A percentile compares a stretch with the other conserved stretches of the same genome.
These are phyloP conservation scores for Datnioides undecimradiatus DNA, from an alignment of 2,113 vertebrate species.

Conservation along the genomic window DNA sequence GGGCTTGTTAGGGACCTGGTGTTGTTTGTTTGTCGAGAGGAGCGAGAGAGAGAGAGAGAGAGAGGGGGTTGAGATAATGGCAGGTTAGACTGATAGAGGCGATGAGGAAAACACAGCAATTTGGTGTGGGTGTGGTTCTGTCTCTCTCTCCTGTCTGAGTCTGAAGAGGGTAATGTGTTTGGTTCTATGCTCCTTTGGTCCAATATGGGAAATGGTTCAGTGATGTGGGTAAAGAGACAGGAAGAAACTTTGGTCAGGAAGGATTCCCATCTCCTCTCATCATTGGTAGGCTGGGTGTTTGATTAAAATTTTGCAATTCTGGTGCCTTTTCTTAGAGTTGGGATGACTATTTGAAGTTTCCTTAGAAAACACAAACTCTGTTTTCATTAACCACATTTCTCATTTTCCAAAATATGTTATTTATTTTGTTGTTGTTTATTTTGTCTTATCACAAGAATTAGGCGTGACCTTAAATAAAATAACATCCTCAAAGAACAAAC, in stretches of 20 bases:
- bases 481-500: background rate
- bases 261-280: background rate
- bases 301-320: background rate
- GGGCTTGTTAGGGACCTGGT: conserved; percentile 69
- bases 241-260: background rate
- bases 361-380: background rate
- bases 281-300: background rate
- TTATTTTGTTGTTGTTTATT: background rate
- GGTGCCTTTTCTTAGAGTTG: background rate
- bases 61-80: conserved; percentile 27
- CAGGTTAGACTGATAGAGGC: conserved; percentile 18
- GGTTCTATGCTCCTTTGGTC: background rate
- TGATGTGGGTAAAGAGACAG: background rate
- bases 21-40: conserved; percentile 65
- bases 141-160: background rate
- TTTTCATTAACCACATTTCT: background rate
- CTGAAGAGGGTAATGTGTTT: background rate
- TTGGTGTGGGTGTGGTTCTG: background rate
- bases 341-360: background rate
- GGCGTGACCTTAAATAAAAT: background rate
- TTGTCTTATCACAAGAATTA: background rate
- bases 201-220: conserved; percentile 2
- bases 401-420: background rate
- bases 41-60: conserved; percentile 3
- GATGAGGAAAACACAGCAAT: conserved; percentile 14